Conservation (phyloP, 2,888 invertebrate species). For the Myopa testacea region DNA sequence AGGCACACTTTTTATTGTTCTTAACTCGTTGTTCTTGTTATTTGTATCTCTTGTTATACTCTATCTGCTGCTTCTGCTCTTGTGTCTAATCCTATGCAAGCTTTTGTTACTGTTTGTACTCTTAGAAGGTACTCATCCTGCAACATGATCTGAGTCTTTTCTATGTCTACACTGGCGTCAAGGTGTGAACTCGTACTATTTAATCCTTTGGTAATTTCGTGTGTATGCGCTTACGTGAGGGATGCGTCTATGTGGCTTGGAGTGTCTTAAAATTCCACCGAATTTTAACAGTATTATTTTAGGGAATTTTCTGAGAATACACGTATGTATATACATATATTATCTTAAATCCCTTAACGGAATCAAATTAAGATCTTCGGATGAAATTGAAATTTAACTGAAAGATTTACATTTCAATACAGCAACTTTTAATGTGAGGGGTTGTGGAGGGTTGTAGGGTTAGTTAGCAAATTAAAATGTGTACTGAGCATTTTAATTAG, state of each 20-base stretch:
- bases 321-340: neutral
- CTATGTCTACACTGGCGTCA: neutral
- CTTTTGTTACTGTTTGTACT: constrained; percentile 6
- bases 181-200: constrained; percentile 9
- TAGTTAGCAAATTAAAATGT: no score
- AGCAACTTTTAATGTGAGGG: no score
- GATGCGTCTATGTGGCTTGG: neutral
- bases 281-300: neutral
- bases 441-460: no score
- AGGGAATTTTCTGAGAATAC: neutral
- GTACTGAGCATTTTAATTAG: no score
- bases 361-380: neutral
- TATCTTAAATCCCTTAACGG: neutral
- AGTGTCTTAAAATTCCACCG: constrained; percentile 5
- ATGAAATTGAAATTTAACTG: no score
- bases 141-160: no score
- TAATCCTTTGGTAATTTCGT: neutral
- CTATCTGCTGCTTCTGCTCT: constrained; percentile 1
- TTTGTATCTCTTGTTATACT: neutral
- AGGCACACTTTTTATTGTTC: constrained; percentile 28
- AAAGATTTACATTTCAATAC: no score
- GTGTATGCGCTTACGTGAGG: neutral
- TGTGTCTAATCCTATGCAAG: neutral
- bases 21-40: neutral
- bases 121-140: no score